Evolutionary conservation across 2,113 vertebrate species (phyloP).

Genomic region (Illadopsis cleaveri): DNA sequence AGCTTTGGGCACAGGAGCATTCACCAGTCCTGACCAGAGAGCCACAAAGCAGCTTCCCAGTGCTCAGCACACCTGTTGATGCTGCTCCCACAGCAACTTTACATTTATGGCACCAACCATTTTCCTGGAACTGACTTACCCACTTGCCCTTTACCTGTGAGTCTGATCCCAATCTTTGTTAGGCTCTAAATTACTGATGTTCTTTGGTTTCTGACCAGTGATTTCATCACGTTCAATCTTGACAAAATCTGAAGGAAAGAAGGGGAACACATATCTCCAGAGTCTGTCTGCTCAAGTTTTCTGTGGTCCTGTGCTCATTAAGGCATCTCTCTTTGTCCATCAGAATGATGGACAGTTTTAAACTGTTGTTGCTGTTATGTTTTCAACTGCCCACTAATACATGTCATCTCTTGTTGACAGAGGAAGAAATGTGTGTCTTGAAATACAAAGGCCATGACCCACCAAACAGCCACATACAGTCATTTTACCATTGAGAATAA

Average conservation of each 20-base stretch:
- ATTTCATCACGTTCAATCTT: slow-evolving; percentile 91
- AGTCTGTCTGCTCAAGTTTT: background rate
- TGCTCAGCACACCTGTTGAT: background rate
- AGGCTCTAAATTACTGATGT: slow-evolving; percentile 55
- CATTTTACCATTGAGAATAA: background rate
- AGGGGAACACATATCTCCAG: background rate
- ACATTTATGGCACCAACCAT: background rate
- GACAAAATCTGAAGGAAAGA: slow-evolving; percentile 86
- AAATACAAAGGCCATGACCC: background rate
- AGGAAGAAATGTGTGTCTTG: background rate
- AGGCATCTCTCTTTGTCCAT: background rate
- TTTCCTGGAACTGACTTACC: background rate
- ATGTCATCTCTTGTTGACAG: background rate
- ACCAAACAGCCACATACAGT: background rate
- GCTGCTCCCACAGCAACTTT: background rate
- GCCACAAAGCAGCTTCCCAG: background rate
- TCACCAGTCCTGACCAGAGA: background rate
- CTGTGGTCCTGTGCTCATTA: background rate
- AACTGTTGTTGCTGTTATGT: background rate
- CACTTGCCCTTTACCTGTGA: slow-evolving; percentile 64
- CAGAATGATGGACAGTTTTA: background rate
- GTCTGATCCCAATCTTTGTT: slow-evolving; percentile 74
- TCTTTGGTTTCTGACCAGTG: slow-evolving; percentile 77
- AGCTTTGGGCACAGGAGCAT: background rate
- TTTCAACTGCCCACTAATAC: background rate